Evolutionary conservation across 2,797 vertebrate species (phyloP), one percentile per base, ranked within the genome.

Genomic region (Spinus olivaceus): DNA sequence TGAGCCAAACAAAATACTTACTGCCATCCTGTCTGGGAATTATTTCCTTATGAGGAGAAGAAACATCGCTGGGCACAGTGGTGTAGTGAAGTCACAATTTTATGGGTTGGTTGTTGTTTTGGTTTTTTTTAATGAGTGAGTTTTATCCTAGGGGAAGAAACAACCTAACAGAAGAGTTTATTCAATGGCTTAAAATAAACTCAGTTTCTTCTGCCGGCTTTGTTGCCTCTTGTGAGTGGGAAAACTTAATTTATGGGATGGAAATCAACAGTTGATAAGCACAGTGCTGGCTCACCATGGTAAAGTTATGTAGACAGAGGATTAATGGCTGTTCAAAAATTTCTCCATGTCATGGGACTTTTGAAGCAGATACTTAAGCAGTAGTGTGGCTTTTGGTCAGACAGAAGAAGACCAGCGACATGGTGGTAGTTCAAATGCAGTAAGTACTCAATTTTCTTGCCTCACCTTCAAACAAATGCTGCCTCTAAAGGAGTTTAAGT

Each of bases 1-100:
- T 49, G 69, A 88, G 89, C 89, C 95, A 94, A 94, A 57, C 51
- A 83, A 96, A 96, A 95, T 90, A 92, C 81, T 92, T 92, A 81
- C 82, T 85, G 67, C 74, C 50, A 86, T 87, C 56, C 49, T 71
- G 56, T 84, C 54, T 69, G 63, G 66, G 73, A 63, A 61, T 92
- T 50, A 77, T 73, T 86, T 92, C 80, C 88, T 89, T 95, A 90
- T 72, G 93, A 93, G 95, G 84, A 94, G 69, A 94, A 93, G 67
- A 37, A 96, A 56, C 70, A 25, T 61, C 66, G 60, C 56, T 79
- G 84, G 56, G 70, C 54, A 50, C 63, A 64, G 79, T 72, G 39
- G 22, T 86, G 16, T 66, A 57, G 56, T 88, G 63, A 94, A 79
- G 77, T 81, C 76, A 92, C 10, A 9, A 53, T 88, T 86, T 95